Percentiles rank a stretch among this genome's conserved stretches.
Conservation (phyloP, 2,113 vertebrate genomes). For the Entomyzon cyanotis region DNA sequence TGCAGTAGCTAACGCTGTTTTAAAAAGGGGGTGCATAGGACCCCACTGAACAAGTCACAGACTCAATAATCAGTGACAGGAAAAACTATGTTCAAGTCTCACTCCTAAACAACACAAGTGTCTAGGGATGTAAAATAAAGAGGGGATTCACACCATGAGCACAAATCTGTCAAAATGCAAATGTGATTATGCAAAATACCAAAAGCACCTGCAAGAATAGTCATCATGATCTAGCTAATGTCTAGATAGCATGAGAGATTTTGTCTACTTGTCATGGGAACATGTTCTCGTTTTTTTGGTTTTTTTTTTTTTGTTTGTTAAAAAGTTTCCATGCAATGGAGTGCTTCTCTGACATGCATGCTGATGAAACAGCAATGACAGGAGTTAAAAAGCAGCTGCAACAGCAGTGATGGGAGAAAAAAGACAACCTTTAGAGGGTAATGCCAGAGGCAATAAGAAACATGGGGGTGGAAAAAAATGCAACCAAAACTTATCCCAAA, state of each 20-base stretch:
- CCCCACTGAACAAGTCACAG: background rate
- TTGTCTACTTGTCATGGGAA: background rate
- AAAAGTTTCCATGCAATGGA: background rate
- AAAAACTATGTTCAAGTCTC: background rate
- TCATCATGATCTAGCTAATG: background rate
- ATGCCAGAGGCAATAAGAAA: background rate
- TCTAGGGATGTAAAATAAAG: background rate
- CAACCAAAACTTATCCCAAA: background rate
- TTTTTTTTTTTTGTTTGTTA: background rate
- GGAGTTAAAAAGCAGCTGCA: background rate
- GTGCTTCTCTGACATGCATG: background rate
- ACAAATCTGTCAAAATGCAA: slow-evolving; percentile 41
- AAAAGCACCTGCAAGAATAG: background rate
- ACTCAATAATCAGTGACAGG: background rate
- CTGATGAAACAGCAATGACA: background rate
- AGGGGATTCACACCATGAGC: slow-evolving; percentile 30
- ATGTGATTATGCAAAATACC: slow-evolving; percentile 37
- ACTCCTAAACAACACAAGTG: background rate
- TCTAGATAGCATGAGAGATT: background rate
- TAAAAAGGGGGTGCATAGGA: background rate
- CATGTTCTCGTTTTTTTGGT: background rate
- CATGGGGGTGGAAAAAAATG: accelerated
- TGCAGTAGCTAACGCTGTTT: background rate
- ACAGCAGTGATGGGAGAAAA: background rate
- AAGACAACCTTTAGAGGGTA: background rate